Evolutionary conservation across 2,888 invertebrate genomes (phyloP).

Genomic region (Carabus problematicus): DNA sequence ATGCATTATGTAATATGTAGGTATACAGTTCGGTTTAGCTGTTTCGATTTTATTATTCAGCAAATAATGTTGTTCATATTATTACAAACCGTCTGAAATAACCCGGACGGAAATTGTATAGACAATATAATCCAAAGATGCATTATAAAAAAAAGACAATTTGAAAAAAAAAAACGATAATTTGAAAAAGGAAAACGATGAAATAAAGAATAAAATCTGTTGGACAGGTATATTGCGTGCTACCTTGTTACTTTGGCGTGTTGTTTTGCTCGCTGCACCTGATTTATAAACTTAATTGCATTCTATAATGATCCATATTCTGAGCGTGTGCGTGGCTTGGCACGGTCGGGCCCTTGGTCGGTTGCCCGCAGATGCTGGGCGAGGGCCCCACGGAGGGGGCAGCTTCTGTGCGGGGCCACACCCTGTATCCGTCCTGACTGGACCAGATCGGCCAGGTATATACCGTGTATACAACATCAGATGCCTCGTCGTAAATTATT

Average conservation of each 20-base stretch:
- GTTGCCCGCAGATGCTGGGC: background rate
- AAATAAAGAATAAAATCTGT: too few species aligned
- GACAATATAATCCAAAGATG: too few species aligned
- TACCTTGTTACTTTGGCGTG: conserved; percentile 37
- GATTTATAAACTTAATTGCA: conserved; percentile 40
- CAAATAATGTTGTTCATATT: too few species aligned
- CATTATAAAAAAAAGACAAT: too few species aligned
- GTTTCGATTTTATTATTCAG: too few species aligned
- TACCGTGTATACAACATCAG: conserved; percentile 1
- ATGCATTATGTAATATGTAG: too few species aligned
- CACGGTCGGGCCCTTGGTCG: background rate
- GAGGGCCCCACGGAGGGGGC: background rate
- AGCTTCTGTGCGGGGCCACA: conserved; percentile 14
- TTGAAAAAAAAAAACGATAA: too few species aligned
- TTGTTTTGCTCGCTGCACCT: conserved; percentile 34
- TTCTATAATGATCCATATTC: conserved; percentile 25
- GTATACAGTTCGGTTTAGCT: too few species aligned
- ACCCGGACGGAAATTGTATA: too few species aligned
- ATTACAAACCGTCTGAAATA: too few species aligned
- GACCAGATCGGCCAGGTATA: background rate
- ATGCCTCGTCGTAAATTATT: conserved; percentile 38
- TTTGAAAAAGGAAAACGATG: too few species aligned
- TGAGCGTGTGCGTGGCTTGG: conserved; percentile 3
- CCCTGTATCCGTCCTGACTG: background rate
- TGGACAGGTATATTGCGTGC: conserved; percentile 41